Conservation (phyloP, 2,888 invertebrate genomes). For the Leptopilina syphax region DNA sequence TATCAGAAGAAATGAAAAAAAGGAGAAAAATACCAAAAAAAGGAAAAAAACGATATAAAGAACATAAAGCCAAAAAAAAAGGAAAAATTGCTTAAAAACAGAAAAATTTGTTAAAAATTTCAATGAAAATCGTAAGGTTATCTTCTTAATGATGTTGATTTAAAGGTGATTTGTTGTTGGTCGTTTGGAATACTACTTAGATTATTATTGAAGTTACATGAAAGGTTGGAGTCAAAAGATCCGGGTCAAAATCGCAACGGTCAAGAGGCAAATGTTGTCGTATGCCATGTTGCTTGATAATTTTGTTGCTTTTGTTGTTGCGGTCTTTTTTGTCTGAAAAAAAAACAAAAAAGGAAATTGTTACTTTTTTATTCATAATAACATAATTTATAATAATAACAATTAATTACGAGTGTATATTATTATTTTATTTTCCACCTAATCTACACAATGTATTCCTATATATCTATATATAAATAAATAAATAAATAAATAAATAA, state of each 20-base stretch:
- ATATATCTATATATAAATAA: too few species aligned
- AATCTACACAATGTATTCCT: too few species aligned
- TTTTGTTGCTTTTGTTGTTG: slow-evolving; percentile 59
- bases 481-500: too few species aligned
- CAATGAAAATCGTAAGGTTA: not conserved
- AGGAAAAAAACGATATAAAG: too few species aligned
- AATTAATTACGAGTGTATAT: too few species aligned
- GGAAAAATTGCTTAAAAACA: not conserved
- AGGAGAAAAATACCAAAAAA: too few species aligned
- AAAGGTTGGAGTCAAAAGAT: slow-evolving; percentile 55
- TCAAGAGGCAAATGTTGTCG: slow-evolving; percentile 74
- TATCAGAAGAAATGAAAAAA: too few species aligned
- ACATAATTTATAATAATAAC: too few species aligned
- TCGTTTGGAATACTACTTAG: slow-evolving; percentile 17
- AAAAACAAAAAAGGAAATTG: not conserved
- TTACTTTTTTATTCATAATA: not conserved
- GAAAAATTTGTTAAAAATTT: not conserved
- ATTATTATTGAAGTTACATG: slow-evolving; percentile 19
- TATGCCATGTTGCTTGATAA: slow-evolving; percentile 71
- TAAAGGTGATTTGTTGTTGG: slow-evolving; percentile 25
- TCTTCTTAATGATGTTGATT: slow-evolving; percentile 24
- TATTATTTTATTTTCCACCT: too few species aligned
- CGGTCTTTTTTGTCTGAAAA: slow-evolving; percentile 62
- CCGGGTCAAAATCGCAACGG: slow-evolving; percentile 64
- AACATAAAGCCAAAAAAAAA: too few species aligned